phyloP scores from a whole-genome alignment of 2,113 vertebrate genomes.

The Centropristis striata region DNA sequence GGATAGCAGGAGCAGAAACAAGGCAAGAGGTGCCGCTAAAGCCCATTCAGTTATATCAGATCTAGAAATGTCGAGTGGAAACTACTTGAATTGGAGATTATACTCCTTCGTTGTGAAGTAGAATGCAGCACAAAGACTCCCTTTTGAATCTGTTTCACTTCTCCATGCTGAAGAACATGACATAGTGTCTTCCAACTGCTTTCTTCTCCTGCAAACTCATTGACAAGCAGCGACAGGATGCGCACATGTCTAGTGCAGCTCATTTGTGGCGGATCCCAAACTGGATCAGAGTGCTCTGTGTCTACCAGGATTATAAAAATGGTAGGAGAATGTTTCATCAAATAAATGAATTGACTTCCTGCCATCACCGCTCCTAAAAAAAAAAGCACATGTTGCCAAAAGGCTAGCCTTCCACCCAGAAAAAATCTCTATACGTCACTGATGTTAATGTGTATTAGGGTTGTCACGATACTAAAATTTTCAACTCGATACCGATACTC shows the following conservation, averaged over 20 bases:
- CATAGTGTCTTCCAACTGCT: slow-evolving; percentile 13
- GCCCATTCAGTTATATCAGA: slow-evolving; percentile 40
- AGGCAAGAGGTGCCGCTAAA: neutral
- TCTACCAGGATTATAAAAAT: slow-evolving; percentile 55
- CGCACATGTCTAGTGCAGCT: slow-evolving; percentile 13
- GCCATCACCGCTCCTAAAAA: slow-evolving; percentile 18
- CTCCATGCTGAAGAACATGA: slow-evolving; percentile 4
- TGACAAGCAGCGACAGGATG: slow-evolving; percentile 40
- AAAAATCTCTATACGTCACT: slow-evolving; percentile 26
- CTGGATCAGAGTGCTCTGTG: slow-evolving; percentile 52
- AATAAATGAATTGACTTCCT: slow-evolving; percentile 61
- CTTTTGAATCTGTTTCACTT: slow-evolving; percentile 7
- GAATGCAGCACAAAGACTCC: slow-evolving; percentile 6
- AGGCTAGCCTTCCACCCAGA: slow-evolving; percentile 14
- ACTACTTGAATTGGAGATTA: slow-evolving; percentile 16
- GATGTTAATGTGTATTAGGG: slow-evolving; percentile 37
- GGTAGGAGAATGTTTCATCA: slow-evolving; percentile 63
- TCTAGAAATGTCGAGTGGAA: slow-evolving; percentile 47
- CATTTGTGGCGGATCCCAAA: slow-evolving; percentile 40
- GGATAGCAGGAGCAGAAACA: slow-evolving; percentile 31
- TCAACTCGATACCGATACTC: no score
- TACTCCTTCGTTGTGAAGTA: slow-evolving; percentile 15
- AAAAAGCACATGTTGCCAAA: slow-evolving; percentile 36
- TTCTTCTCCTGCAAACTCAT: slow-evolving; percentile 21
- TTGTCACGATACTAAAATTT: no score